Evolutionary conservation across 2,797 vertebrate species (phyloP), one percentile per base, ranked within the genome.

Genomic region (Chrosomus eos): DNA sequence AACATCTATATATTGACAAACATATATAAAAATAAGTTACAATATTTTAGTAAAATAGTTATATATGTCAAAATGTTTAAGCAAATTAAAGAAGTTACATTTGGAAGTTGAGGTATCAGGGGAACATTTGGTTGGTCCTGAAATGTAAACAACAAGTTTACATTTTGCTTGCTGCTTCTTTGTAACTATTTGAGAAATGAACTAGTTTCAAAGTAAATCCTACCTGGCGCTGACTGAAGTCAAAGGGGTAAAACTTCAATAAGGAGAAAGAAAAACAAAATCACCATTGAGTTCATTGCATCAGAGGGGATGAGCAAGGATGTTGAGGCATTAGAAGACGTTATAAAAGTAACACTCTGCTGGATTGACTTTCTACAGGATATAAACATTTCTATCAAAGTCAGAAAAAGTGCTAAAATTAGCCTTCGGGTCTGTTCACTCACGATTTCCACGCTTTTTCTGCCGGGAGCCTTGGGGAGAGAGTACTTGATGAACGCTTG

Each of bases 381-480:
- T 14, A 60, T 14, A 33, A 73, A 64, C 8, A 33, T 36, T 8
- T 73, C 36, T 19, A 31, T 18, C 3, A 3, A 64, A 62, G 19
- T 36, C 62, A n/a, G 28, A 33, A 13, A 11, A 67, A 21, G 36
- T 7, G 26, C 19, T 70, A 33, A 60, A 68, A 83, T 36, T 26
- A 31, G 36, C 38, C 19, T 64, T 26, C 18, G 7, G 58, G 2
- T 36, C 9, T 33, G 60, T 79, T 74, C 19, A 94, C 94, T 91
- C 90, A 96, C 95, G n/a, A 96, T 88, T 94, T 96, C 95, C 70
- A 95, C 90, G 67, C 95, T 96, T 87, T 95, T 93, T 90, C 93
- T 92, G 73, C 95, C 95, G 1, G 94, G 93, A 79, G 93, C 92
- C 90, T 95, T 94, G 86, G 94, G 95, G 40, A 96, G 89, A 79